phyloP scores from a whole-genome alignment of 1,140 invertebrate species.

The Macrobrachium nipponense region DNA sequence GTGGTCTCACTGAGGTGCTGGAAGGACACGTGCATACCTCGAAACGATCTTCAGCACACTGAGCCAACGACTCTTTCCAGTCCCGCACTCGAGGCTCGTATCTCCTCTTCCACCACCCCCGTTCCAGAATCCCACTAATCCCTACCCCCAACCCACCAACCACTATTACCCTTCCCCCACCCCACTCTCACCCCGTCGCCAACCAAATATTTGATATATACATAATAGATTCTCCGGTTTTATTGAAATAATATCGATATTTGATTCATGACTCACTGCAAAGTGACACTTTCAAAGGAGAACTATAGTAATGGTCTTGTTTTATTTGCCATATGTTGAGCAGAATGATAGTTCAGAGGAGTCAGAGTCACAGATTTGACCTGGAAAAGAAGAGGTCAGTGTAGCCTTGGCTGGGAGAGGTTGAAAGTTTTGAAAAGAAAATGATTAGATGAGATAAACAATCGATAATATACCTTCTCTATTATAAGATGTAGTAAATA shows the following conservation, averaged over 20 bases:
- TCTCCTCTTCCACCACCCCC: conserved; percentile 1
- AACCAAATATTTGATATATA: too few species aligned
- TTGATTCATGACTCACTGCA: too few species aligned
- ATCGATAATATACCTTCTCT: too few species aligned
- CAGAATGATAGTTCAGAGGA: background rate
- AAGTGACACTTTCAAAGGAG: conserved; percentile 12
- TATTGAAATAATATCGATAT: too few species aligned
- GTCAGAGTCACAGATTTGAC: conserved; percentile 45
- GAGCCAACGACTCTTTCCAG: conserved; percentile 2
- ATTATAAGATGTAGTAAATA: too few species aligned
- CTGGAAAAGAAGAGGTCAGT: conserved; percentile 44
- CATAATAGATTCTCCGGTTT: too few species aligned
- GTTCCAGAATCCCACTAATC: conserved; percentile 9
- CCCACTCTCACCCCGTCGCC: too few species aligned
- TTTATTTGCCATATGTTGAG: background rate
- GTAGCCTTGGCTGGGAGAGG: conserved; percentile 22
- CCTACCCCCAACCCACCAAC: too few species aligned
- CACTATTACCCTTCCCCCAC: too few species aligned
- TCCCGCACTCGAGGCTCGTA: conserved; percentile 6
- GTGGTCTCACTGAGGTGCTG: background rate
- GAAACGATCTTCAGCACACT: conserved; percentile 31
- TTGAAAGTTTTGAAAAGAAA: conserved; percentile 26
- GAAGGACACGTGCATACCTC: conserved; percentile 9
- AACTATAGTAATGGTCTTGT: background rate
- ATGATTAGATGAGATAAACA: too few species aligned